phyloP scores from a whole-genome alignment of 2,797 vertebrate species.

The Choloepus didactylus region DNA sequence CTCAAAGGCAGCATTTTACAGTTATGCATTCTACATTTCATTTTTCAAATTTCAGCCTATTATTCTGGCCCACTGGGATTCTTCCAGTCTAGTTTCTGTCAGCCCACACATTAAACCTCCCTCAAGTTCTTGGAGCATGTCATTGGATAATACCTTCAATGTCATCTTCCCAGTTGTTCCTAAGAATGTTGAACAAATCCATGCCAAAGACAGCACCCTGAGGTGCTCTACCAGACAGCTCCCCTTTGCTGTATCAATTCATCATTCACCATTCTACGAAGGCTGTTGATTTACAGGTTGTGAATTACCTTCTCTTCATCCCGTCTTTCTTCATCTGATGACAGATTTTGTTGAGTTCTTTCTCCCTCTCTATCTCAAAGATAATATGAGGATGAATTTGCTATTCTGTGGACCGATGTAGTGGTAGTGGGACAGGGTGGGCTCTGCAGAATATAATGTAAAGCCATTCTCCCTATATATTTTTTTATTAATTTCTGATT shows the following conservation, averaged over 20 bases:
- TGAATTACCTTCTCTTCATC: slow-evolving; percentile 27
- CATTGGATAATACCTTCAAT: background rate
- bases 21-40: slow-evolving; percentile 38
- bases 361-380: background rate
- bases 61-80: background rate
- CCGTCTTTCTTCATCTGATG: slow-evolving; percentile 20
- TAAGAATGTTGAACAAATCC: background rate
- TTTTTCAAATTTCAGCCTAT: background rate
- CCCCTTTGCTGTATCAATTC: background rate
- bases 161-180: background rate
- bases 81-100: slow-evolving; percentile 14
- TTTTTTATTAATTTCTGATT: background rate
- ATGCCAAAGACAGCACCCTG: background rate
- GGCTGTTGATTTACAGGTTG: slow-evolving; percentile 32
- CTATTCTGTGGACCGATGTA: background rate
- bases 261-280: background rate
- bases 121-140: background rate
- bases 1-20: slow-evolving; percentile 2
- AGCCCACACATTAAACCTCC: background rate
- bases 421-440: background rate
- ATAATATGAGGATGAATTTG: background rate
- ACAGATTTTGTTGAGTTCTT: slow-evolving; percentile 37
- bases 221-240: background rate
- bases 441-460: background rate
- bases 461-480: background rate